A percentile compares a stretch with the other conserved stretches of the same genome.
Conservation (phyloP, 1,140 invertebrate genomes). For the Phocides pigmalion region DNA sequence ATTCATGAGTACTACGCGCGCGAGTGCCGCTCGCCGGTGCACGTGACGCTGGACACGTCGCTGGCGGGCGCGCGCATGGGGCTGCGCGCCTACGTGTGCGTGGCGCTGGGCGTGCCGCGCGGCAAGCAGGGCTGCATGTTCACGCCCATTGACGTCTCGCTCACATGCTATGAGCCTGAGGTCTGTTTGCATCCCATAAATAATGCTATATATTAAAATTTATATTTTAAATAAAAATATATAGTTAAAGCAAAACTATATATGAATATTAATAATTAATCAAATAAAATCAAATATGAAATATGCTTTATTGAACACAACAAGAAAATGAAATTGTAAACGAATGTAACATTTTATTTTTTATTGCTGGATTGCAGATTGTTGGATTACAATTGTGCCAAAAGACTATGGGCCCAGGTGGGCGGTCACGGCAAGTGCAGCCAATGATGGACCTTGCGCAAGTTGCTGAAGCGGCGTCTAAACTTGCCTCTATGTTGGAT, state of each 20-base stretch:
- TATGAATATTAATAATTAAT: too few relatives aligned
- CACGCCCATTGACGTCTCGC: conserved; percentile 94
- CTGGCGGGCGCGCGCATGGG: conserved; percentile 92
- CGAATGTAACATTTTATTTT: too few relatives aligned
- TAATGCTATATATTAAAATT: too few relatives aligned
- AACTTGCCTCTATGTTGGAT: conserved; percentile 90
- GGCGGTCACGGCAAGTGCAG: conserved; percentile 87
- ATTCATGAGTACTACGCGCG: conserved; percentile 98
- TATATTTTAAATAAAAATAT: too few relatives aligned
- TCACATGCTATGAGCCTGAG: conserved; percentile 95
- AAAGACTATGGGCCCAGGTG: conserved; percentile 88
- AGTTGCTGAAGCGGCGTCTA: conserved; percentile 91
- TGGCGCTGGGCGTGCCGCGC: conserved; percentile 92
- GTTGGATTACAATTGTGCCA: conserved; percentile 91
- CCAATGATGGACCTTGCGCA: conserved; percentile 94
- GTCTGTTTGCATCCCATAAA: too few relatives aligned
- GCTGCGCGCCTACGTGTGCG: conserved; percentile 95
- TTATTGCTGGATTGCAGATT: conserved; percentile 61
- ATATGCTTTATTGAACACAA: too few relatives aligned
- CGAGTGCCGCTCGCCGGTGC: conserved; percentile 96
- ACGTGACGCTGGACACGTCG: conserved; percentile 97
- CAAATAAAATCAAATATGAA: too few relatives aligned
- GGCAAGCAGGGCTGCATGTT: conserved; percentile 98
- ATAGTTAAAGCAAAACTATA: too few relatives aligned
- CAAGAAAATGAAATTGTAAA: too few relatives aligned